Evolutionary conservation across 1,140 invertebrate species (phyloP), one percentile per base, ranked within the genome.

Genomic region (Choristoneura fumiferana): DNA sequence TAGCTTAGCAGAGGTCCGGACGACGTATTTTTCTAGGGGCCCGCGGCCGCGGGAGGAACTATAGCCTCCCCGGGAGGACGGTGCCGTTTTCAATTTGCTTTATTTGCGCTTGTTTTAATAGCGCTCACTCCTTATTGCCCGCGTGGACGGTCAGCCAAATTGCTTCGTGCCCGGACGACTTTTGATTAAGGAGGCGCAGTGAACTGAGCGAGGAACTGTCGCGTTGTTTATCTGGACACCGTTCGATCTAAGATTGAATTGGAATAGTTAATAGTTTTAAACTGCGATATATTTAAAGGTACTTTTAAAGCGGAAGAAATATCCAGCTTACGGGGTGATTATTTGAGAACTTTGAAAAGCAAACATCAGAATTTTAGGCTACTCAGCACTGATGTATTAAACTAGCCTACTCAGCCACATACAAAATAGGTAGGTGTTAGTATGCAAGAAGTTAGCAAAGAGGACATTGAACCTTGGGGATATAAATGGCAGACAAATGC

Each of bases 101-200:
- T 87, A 83, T 87, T 87, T 87, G 81, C 75, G 76, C 81, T 83
- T 87, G 84, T 85, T 87, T 87, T 84, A 87, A 87, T 87, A 85
- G 84, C 79, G 73, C 68, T 80, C 80, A 71, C 60, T 79, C 71
- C 80, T 87, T 87, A 87, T 87, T 87, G 84, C 77, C 66, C 70
- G 71, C 65, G 69, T 71, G 78, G 76, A 73, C 73, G 76, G 73
- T 73, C 76, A 75, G 63, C 81, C 78, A 87, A 87, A 87, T 87
- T 87, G 81, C 78, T 84, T 84, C 81, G 84, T 87, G 81, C 81
- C 69, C 77, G 76, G 78, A 73, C 81, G 81, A 75, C 81, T 82
- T 78, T 82, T 78, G 84, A 87, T 84, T 84, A 82, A 84, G 84
- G 76, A 78, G 72, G 72, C 68, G 71, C 65, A 69, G 40, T 4